Percentiles rank a stretch among this genome's conserved stretches.
These are phyloP conservation scores for Microctonus aethiopoides DNA, from an alignment of 2,888 invertebrate genomes.

Conservation along the genomic window DNA sequence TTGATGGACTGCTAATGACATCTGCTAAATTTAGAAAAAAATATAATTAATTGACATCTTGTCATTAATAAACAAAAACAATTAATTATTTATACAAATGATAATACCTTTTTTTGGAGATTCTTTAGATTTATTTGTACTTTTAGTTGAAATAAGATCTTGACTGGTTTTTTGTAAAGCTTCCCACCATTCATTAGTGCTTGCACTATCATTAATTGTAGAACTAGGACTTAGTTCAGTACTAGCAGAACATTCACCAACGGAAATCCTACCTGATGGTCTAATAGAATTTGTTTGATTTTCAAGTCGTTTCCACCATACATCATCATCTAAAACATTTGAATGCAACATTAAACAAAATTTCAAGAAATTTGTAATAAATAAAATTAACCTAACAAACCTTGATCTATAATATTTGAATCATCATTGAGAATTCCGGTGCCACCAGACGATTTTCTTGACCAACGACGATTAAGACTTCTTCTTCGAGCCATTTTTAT, in stretches of 20 bases:
- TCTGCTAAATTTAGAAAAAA: neutral
- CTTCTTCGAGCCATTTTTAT: conserved; percentile 39
- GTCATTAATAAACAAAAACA: neutral
- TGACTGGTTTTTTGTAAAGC: conserved; percentile 26
- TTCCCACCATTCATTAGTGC: conserved; percentile 32
- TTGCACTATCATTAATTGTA: neutral
- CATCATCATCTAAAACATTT: conserved; percentile 31
- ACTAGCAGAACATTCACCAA: conserved; percentile 9
- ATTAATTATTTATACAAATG: neutral
- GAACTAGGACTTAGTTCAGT: conserved; percentile 25
- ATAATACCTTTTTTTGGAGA: neutral
- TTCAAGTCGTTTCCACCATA: conserved; percentile 36
- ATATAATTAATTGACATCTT: neutral
- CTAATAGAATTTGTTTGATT: conserved; percentile 12
- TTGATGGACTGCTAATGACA: neutral
- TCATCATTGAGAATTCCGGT: conserved; percentile 31
- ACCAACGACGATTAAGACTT: conserved; percentile 36
- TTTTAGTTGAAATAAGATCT: neutral
- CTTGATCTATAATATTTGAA: conserved; percentile 27
- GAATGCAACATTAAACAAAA: neutral
- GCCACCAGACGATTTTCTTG: conserved; percentile 30
- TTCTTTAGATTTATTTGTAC: neutral
- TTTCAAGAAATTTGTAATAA: neutral
- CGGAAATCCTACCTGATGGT: conserved; percentile 8
- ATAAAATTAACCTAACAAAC: conserved; percentile 17